Percentiles rank a stretch among this genome's conserved stretches.
Evolutionary conservation across 2,888 invertebrate genomes (phyloP).

Genomic region (Pandemis heparana): DNA sequence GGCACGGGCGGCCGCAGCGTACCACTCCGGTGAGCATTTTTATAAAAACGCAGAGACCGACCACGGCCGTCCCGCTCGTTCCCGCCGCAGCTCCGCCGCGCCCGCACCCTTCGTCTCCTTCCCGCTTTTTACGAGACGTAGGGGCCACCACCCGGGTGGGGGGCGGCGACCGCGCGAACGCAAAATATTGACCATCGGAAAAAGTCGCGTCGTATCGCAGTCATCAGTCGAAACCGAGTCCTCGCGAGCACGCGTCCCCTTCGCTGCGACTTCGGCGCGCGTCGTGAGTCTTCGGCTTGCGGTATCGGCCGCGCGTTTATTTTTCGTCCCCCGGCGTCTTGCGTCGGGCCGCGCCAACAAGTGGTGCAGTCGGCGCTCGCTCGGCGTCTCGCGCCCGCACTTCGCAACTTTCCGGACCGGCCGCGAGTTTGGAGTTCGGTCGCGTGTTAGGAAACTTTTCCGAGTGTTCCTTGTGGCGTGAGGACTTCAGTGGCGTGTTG

Average conservation of each 20-base stretch:
- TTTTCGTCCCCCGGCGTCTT: constrained; percentile 82
- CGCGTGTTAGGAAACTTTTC: constrained; percentile 64
- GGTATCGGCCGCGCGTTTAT: constrained; percentile 75
- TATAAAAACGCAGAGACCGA: constrained; percentile 85
- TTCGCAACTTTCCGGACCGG: constrained; percentile 76
- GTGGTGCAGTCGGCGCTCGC: constrained; percentile 76
- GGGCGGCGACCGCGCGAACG: constrained; percentile 85
- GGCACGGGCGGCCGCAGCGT: constrained; percentile 59
- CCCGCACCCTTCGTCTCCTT: constrained; percentile 85
- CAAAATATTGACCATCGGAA: constrained; percentile 87
- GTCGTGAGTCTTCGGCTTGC: constrained; percentile 84
- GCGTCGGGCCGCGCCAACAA: constrained; percentile 75
- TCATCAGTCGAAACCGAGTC: constrained; percentile 86
- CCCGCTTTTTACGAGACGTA: constrained; percentile 86
- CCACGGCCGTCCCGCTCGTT: constrained; percentile 83
- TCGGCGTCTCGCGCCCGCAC: constrained; percentile 78
- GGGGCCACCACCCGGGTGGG: constrained; percentile 82
- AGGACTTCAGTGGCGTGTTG: constrained; percentile 78
- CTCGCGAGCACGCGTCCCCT: constrained; percentile 78
- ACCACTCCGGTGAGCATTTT: constrained; percentile 80
- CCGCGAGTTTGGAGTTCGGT: constrained; percentile 72
- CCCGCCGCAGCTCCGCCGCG: constrained; percentile 73
- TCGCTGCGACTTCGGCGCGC: constrained; percentile 77
- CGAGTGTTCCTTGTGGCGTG: constrained; percentile 72
- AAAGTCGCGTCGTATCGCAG: constrained; percentile 86